Conservation (phyloP, 1,140 invertebrate species). For the Gryon sp. region DNA sequence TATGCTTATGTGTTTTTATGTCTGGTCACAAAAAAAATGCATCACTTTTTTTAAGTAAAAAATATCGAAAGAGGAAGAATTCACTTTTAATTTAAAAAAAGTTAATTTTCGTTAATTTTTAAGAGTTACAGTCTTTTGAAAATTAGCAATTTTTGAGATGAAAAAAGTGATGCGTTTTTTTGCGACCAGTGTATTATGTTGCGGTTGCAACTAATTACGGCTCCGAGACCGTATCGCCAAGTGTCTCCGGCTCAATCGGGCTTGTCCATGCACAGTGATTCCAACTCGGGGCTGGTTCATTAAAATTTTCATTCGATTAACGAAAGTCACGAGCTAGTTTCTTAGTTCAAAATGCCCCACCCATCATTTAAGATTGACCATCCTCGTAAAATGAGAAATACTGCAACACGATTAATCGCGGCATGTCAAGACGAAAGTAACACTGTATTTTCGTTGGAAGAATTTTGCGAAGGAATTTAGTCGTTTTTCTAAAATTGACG, state of each 20-base stretch:
- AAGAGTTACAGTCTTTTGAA: no score
- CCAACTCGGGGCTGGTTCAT: slow-evolving; percentile 35
- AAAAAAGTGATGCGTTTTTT: no score
- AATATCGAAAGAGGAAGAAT: no score
- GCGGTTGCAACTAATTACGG: slow-evolving; percentile 27
- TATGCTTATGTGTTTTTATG: no score
- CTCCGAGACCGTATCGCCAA: slow-evolving; percentile 7
- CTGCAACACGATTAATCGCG: slow-evolving; percentile 56
- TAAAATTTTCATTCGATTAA: slow-evolving; percentile 63
- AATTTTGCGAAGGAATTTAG: slow-evolving; percentile 57
- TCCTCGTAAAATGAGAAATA: slow-evolving; percentile 62
- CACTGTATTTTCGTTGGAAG: no score
- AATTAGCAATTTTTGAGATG: no score
- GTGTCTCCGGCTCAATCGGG: slow-evolving; percentile 46
- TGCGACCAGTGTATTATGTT: no score
- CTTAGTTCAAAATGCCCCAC: slow-evolving; percentile 44
- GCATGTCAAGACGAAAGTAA: slow-evolving; percentile 44
- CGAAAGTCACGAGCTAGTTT: slow-evolving; percentile 61
- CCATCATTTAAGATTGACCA: slow-evolving; percentile 26
- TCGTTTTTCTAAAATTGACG: slow-evolving; percentile 61
- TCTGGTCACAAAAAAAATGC: no score
- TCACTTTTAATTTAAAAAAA: no score
- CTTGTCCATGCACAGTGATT: slow-evolving; percentile 20
- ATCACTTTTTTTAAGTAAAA: no score
- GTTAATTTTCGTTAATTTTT: no score